Conservation (phyloP, 1,140 invertebrate species). For the Psix sp. region DNA sequence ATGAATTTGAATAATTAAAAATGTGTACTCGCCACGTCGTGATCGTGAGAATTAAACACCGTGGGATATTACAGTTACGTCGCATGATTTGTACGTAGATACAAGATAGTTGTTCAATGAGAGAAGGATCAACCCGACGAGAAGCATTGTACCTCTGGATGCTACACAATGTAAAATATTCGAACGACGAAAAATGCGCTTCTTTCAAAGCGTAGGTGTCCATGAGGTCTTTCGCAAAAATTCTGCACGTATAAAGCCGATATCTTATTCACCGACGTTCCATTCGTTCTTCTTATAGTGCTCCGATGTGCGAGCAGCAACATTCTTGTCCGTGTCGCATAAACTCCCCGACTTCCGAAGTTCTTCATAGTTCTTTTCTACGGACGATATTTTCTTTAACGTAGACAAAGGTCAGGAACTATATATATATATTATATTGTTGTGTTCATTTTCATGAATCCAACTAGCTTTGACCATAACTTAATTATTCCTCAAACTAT, state of each 20-base stretch:
- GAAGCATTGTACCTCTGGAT: conserved; percentile 5
- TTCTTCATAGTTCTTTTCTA: conserved; percentile 43
- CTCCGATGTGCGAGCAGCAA: conserved; percentile 64
- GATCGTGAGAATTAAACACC: conserved; percentile 1
- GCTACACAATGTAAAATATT: conserved; percentile 38
- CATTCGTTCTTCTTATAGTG: conserved; percentile 74
- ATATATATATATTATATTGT: no score
- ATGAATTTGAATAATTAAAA: conserved; percentile 27
- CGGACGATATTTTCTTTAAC: conserved; percentile 34
- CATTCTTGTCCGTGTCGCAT: conserved; percentile 73
- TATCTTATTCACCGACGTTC: conserved; percentile 76
- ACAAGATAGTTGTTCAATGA: background rate
- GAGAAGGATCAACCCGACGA: conserved; percentile 11
- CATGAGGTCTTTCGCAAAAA: conserved; percentile 64
- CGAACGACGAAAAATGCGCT: conserved; percentile 15
- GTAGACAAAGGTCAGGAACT: conserved; percentile 20
- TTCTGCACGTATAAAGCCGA: conserved; percentile 73
- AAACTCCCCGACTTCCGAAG: conserved; percentile 67
- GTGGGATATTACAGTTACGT: background rate
- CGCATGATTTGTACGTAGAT: background rate
- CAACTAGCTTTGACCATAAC: conserved; percentile 6
- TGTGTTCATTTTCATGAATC: no score
- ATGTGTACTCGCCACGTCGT: conserved; percentile 10
- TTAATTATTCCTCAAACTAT: conserved; percentile 8
- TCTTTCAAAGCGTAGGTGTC: conserved; percentile 50